These are phyloP conservation scores for Archivesica marissinica DNA, from an alignment of 1,140 invertebrate genomes.

Conservation along the genomic window DNA sequence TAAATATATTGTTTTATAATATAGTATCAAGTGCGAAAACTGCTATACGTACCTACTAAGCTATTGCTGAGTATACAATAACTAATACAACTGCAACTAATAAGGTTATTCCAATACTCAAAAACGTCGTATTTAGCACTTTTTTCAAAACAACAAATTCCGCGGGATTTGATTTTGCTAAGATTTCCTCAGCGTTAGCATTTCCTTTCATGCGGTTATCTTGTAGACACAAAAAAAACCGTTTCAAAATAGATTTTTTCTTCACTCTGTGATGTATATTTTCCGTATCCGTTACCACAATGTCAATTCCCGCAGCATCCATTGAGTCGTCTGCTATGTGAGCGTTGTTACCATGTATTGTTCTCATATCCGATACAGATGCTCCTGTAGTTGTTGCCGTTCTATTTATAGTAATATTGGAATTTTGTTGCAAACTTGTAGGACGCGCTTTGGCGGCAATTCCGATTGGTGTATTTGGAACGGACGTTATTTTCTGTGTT, in stretches of 20 bases:
- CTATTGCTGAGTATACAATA: slow-evolving; percentile 51
- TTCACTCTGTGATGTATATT: slow-evolving; percentile 4
- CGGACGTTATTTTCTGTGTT: background rate
- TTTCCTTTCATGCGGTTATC: slow-evolving; percentile 57
- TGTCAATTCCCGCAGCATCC: slow-evolving; percentile 53
- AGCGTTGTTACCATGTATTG: background rate
- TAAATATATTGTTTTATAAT: no score
- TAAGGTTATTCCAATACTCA: slow-evolving; percentile 54
- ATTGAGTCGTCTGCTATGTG: slow-evolving; percentile 4
- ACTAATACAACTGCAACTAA: slow-evolving; percentile 53
- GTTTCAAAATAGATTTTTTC: slow-evolving; percentile 36
- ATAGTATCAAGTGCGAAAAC: no score
- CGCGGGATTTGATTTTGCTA: slow-evolving; percentile 47
- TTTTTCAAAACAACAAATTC: slow-evolving; percentile 45
- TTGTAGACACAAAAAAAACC: slow-evolving; percentile 39
- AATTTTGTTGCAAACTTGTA: slow-evolving; percentile 51
- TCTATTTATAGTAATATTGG: slow-evolving; percentile 37
- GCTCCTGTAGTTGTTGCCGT: background rate
- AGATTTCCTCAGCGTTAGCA: slow-evolving; percentile 38
- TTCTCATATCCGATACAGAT: background rate
- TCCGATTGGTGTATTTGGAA: background rate
- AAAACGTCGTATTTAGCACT: slow-evolving; percentile 55
- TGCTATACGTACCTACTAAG: no score
- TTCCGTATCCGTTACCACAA: slow-evolving; percentile 53
- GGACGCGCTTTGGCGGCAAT: background rate